These are phyloP conservation scores for Brachyistius frenatus DNA, from an alignment of 2,113 vertebrate genomes.

Conservation along the genomic window DNA sequence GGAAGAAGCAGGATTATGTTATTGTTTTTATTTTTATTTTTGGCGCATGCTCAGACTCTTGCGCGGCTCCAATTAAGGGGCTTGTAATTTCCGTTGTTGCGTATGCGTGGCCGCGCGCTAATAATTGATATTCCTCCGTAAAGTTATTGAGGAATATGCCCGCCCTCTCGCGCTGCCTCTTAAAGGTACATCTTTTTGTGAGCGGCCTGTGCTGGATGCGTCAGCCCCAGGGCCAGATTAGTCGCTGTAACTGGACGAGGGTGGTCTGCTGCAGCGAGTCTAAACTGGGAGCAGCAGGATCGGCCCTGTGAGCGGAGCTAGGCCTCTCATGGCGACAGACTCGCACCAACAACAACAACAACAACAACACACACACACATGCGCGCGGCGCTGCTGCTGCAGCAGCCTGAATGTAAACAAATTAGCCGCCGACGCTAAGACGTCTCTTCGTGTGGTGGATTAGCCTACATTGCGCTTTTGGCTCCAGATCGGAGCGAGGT, in stretches of 20 bases:
- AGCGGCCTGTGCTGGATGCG: constrained; percentile 71
- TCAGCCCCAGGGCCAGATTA: constrained; percentile 80
- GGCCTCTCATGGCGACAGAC: constrained; percentile 71
- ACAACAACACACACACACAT: constrained; percentile 20
- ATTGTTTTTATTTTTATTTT: neutral
- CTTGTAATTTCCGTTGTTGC: constrained; percentile 37
- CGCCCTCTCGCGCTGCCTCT: constrained; percentile 30
- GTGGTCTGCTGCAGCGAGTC: constrained; percentile 76
- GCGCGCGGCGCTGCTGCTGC: constrained; percentile 25
- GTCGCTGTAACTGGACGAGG: constrained; percentile 77
- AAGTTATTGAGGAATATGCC: constrained; percentile 3
- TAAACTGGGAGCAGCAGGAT: constrained; percentile 80
- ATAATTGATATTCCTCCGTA: constrained; percentile 53
- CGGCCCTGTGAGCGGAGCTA: constrained; percentile 54
- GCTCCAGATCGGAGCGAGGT: neutral
- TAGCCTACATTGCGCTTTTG: constrained; percentile 28
- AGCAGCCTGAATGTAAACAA: constrained; percentile 72
- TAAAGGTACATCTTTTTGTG: constrained; percentile 45
- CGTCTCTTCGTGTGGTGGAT: constrained; percentile 45
- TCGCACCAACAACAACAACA: constrained; percentile 20
- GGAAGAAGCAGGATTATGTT: too few relatives aligned
- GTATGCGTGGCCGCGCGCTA: constrained; percentile 3
- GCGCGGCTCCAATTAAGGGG: constrained; percentile 52
- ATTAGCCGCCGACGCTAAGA: constrained; percentile 59
- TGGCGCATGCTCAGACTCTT: constrained; percentile 63